Evolutionary conservation across 2,797 vertebrate genomes (phyloP).

Genomic region (Dallia pectoralis): DNA sequence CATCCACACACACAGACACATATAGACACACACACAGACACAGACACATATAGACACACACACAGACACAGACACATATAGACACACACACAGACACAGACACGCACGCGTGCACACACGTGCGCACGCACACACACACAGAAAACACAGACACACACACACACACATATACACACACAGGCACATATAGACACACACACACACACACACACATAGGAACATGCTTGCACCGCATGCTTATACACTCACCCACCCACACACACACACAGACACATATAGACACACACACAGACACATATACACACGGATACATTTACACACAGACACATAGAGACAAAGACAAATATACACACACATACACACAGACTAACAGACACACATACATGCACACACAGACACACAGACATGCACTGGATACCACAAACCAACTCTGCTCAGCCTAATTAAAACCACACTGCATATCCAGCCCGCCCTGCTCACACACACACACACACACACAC

Average conservation of each 20-base stretch:
- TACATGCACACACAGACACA: neutral
- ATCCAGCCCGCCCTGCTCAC: neutral
- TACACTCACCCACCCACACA: conserved; percentile 57
- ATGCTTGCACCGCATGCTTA: conserved; percentile 30
- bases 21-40: conserved; percentile 30
- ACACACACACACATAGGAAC: conserved; percentile 33
- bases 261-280: conserved; percentile 41
- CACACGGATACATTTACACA: conserved; percentile 23
- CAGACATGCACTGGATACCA: conserved; percentile 36
- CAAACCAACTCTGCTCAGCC: conserved; percentile 63
- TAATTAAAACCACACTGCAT: conserved; percentile 73
- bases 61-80: conserved; percentile 13
- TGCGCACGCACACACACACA: no score
- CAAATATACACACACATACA: conserved; percentile 35
- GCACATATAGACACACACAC: conserved; percentile 28
- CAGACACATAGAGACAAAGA: no score
- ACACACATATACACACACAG: conserved; percentile 54
- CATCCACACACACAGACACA: no score
- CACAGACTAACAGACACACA: conserved; percentile 23
- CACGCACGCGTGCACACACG: conserved; percentile 16
- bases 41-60: conserved; percentile 8
- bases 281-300: conserved; percentile 26
- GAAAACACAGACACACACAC: conserved; percentile 65
- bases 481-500: conserved; percentile 14
- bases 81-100: neutral